Base-by-base conservation (phyloP, 2,797 vertebrate species). In the Cyprinodon diabolis region DNA sequence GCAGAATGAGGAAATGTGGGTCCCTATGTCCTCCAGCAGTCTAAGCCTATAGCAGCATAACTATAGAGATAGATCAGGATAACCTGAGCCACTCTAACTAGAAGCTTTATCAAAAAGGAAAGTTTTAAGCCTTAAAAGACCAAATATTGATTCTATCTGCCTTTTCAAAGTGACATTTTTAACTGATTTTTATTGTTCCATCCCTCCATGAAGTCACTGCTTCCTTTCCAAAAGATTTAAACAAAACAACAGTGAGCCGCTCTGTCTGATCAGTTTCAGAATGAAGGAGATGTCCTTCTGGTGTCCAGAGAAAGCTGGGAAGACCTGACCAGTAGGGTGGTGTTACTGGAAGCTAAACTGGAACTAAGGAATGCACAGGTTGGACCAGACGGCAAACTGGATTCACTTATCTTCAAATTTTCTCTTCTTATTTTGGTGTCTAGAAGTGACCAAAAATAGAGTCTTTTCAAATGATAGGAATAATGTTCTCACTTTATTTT, bases 311-410 rank as follows among this genome's bases (percentile, higher is more conserved):
- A 93, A 69, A 93, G 90, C 55, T 98, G 97, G 98, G 95, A 95
- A 77, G 96, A 96, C 86, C 93, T 99, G 77, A 82, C 95, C 69
- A 96, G 95, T 90, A 94, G 97, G 37, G 89, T 99, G 65, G 89
- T 97, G 21, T 87, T 99, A 67, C 92, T 99, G 86, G 98, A 99
- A 95, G 97, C 96, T 54, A 95, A 96, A 74, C 75, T 95, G 23
- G 83, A 96, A 47, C 83, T 98, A 76, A 92, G 85, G 4, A 90
- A 87, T 6, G 85, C 84, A 90, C 94, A 95, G 95, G 97, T 97
- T 30, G 37, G 63, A 25, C 8, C 6, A 0, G 4, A 11, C 19
- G 6, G 3, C 10, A 2, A n/a, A 40, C 19, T 55, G 35, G 35
- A 52, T 1, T 9, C 1, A 54, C 37, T 35, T 19, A 51, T 43